These are phyloP conservation scores for Aleiodes leptofemur DNA, from an alignment of 2,888 invertebrate genomes.

Conservation along the genomic window DNA sequence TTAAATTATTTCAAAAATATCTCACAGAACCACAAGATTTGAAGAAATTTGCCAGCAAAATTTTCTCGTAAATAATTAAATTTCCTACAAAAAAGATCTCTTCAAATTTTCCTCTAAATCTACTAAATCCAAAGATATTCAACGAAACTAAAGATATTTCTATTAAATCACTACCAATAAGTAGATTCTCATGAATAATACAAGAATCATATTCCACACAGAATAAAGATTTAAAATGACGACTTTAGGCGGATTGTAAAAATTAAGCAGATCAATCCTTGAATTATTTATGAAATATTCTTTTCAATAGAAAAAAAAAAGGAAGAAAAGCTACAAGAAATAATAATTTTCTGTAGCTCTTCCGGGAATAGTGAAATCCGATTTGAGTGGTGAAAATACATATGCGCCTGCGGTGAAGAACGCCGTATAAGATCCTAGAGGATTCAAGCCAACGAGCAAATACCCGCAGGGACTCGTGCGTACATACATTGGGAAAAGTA, in stretches of 20 bases:
- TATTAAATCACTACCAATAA: slow-evolving; percentile 17
- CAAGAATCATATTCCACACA: neutral
- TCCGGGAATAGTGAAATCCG: slow-evolving; percentile 23
- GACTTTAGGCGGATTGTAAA: neutral
- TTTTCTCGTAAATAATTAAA: too few species aligned
- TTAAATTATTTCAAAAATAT: too few species aligned
- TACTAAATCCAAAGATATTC: neutral
- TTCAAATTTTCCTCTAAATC: neutral
- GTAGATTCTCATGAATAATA: slow-evolving; percentile 26
- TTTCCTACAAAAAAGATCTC: too few species aligned
- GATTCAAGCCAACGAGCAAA: slow-evolving; percentile 37
- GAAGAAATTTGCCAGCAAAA: too few species aligned
- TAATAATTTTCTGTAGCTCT: slow-evolving; percentile 10
- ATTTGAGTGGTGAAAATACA: slow-evolving; percentile 37
- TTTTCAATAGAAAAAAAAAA: neutral
- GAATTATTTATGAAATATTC: slow-evolving; percentile 32
- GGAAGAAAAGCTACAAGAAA: neutral
- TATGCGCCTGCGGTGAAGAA: slow-evolving; percentile 21
- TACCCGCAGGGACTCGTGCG: slow-evolving; percentile 38
- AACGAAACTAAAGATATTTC: slow-evolving; percentile 9
- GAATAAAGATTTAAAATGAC: slow-evolving; percentile 5
- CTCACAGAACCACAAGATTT: too few species aligned
- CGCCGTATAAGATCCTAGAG: slow-evolving; percentile 33
- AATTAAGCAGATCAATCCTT: slow-evolving; percentile 21
- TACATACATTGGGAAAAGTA: slow-evolving; percentile 23